These are phyloP conservation scores for Phocides pigmalion DNA, from an alignment of 1,140 invertebrate species.

Conservation along the genomic window DNA sequence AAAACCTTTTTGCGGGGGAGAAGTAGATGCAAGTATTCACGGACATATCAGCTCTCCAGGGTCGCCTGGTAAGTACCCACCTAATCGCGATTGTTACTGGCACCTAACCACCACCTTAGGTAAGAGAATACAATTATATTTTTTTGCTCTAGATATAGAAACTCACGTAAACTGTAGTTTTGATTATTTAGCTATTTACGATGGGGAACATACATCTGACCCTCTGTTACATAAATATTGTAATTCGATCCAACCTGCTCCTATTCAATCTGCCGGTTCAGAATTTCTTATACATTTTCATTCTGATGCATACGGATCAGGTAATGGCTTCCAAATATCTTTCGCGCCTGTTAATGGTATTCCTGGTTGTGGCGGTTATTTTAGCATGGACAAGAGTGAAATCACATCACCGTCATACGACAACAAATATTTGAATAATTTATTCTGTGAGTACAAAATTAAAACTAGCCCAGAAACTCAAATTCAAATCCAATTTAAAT, in stretches of 20 bases:
- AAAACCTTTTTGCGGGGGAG: constrained; percentile 90
- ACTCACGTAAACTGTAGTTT: constrained; percentile 88
- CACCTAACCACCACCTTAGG: constrained; percentile 86
- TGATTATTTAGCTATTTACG: constrained; percentile 91
- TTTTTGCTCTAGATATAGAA: constrained; percentile 92
- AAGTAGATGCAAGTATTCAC: constrained; percentile 83
- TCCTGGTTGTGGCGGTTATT: constrained; percentile 92
- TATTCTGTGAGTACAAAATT: constrained; percentile 92
- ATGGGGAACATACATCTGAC: constrained; percentile 82
- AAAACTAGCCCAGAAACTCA: constrained; percentile 84
- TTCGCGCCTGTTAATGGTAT: constrained; percentile 88
- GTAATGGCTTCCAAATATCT: constrained; percentile 91
- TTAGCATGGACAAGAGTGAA: constrained; percentile 86
- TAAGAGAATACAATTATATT: constrained; percentile 92
- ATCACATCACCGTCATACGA: constrained; percentile 87
- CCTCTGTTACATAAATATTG: constrained; percentile 87
- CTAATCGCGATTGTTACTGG: constrained; percentile 92
- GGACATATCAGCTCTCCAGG: constrained; percentile 92
- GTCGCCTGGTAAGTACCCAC: constrained; percentile 92
- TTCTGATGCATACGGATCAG: constrained; percentile 87
- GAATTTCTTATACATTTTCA: constrained; percentile 90
- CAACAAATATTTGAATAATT: constrained; percentile 84
- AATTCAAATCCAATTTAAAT: constrained; percentile 87
- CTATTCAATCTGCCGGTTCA: constrained; percentile 87
- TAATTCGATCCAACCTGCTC: constrained; percentile 88